phyloP scores from a whole-genome alignment of 2,888 invertebrate species.

The Diabrotica balteata region DNA sequence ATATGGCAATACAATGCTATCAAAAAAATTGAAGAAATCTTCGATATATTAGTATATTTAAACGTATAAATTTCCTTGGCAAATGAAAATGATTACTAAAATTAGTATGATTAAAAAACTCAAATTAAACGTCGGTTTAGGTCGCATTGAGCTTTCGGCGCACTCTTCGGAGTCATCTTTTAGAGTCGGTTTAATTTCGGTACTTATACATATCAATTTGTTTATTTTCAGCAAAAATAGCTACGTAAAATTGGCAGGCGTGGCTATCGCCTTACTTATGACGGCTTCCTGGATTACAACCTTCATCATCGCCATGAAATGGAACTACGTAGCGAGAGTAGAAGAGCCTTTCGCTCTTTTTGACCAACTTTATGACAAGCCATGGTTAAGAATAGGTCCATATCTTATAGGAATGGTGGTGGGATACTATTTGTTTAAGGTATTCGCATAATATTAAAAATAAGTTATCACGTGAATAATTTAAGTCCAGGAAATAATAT shows the following conservation, averaged over 20 bases:
- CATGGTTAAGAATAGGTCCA: slow-evolving; percentile 82
- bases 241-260: slow-evolving; percentile 70
- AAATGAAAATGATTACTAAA: too few relatives aligned
- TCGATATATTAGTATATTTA: too few relatives aligned
- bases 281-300: slow-evolving; percentile 79
- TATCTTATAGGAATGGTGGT: slow-evolving; percentile 81
- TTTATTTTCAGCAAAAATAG: slow-evolving; percentile 58
- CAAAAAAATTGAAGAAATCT: too few relatives aligned
- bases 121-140: too few relatives aligned
- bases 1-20: too few relatives aligned
- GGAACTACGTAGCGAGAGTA: slow-evolving; percentile 77
- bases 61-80: too few relatives aligned
- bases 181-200: too few relatives aligned
- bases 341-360: slow-evolving; percentile 84
- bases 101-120: too few relatives aligned
- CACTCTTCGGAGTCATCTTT: too few relatives aligned
- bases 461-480: too few relatives aligned
- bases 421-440: slow-evolving; percentile 74
- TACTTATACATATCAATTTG: too few relatives aligned
- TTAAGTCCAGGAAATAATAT: not conserved
- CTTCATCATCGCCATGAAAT: slow-evolving; percentile 76
- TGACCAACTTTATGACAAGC: slow-evolving; percentile 83
- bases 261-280: slow-evolving; percentile 67
- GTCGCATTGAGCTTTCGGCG: too few relatives aligned
- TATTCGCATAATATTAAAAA: not conserved